Base-by-base conservation (phyloP, 2,113 vertebrate genomes). In the Stictonetta naevosa region DNA sequence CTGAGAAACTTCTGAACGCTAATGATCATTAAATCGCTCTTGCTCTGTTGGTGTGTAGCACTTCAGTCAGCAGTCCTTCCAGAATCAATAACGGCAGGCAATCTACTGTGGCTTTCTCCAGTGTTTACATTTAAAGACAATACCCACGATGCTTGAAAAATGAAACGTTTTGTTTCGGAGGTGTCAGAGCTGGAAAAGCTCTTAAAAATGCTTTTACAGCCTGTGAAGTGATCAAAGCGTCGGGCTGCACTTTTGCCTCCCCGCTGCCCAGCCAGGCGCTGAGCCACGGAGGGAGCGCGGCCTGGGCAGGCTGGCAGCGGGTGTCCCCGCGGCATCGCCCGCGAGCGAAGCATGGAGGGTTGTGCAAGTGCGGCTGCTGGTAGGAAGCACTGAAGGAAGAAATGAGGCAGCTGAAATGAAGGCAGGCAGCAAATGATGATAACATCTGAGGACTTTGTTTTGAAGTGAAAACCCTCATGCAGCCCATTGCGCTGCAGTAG, bases 71-170 rank as follows among this genome's bases (percentile, higher is more conserved):
- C 88, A 95, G 19, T 82, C 93, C 86, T 86, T 86, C 92, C 76
- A 80, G 83, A 85, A 94, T 97, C 95, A 93, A 82, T 96, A 94
- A 86, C 72, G 84, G 92, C 82, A 92, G 83, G 77, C 77, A 93
- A 86, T 84, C 94, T 96, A 36, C 74, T 78, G 69, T n/a, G 26
- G 50, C n/a, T 91, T 53, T 53, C 33, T 78, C 34, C 14, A 29
- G 77, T 88, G 75, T 96, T 96, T 96, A 84, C 92, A 97, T 97
- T 97, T 96, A 87, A 97, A 84, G 82, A 81, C 92, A 92, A 93
- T 56, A 38, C 50, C 80, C 84, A 34, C 53, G 81, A 80, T 53
- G 17, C 78, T 93, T 86, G 76, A 53, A 75, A 92, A 87, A 60
- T 77, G 46, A 89, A 96, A 81, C 29, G 33, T 92, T 81, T 86